Percentiles rank a stretch among this genome's conserved stretches.
Evolutionary conservation across 2,113 vertebrate species (phyloP).

Genomic region (Syngnathus typhle): DNA sequence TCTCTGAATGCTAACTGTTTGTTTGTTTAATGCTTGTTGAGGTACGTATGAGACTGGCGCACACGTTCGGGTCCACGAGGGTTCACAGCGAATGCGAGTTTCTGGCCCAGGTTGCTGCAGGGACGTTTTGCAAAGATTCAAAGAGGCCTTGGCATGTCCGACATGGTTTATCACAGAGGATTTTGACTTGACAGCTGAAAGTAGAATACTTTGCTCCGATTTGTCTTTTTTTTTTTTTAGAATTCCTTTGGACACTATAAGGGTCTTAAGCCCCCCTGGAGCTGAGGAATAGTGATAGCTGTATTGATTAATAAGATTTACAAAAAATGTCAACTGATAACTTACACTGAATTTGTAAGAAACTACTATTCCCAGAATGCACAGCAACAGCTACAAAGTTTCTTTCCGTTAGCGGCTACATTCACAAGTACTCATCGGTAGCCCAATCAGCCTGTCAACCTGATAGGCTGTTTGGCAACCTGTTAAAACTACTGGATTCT

Average conservation of each 20-base stretch:
- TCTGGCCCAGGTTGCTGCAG: constrained; percentile 19
- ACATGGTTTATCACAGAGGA: constrained; percentile 30
- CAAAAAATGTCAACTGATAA: background rate
- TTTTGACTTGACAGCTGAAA: constrained; percentile 36
- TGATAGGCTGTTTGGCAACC: no score
- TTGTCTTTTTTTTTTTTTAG: no score
- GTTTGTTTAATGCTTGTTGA: constrained; percentile 60
- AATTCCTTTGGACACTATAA: background rate
- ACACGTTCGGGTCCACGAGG: constrained; percentile 35
- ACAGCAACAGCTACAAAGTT: background rate
- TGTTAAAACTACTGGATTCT: no score
- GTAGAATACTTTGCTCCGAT: background rate
- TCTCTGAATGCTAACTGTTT: constrained; percentile 69
- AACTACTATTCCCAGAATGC: background rate
- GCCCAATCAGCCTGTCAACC: no score
- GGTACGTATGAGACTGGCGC: constrained; percentile 41
- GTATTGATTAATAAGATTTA: background rate
- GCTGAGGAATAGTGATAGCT: no score
- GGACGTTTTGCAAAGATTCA: constrained; percentile 44
- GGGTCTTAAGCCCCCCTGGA: background rate
- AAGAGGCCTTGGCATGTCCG: constrained; percentile 31
- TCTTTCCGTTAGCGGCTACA: background rate
- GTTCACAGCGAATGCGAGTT: constrained; percentile 16
- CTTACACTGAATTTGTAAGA: background rate
- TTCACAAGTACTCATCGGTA: background rate